These are phyloP conservation scores for Ophion obscuratus DNA, from an alignment of 2,888 invertebrate genomes.

Conservation along the genomic window DNA sequence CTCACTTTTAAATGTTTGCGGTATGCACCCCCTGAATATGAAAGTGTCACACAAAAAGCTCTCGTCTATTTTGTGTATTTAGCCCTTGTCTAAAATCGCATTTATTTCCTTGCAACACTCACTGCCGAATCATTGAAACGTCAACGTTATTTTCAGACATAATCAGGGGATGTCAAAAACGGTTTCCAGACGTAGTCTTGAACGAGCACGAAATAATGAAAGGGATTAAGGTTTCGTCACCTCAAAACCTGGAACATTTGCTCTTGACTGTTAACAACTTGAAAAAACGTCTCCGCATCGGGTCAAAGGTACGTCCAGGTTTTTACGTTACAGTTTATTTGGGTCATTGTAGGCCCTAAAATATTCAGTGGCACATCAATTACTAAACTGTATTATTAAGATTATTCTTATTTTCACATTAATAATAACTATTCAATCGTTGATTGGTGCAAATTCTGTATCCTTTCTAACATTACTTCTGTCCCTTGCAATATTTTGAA, in stretches of 20 bases:
- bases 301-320: slow-evolving; percentile 47
- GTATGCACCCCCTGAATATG: no score
- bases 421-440: slow-evolving; percentile 7
- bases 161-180: slow-evolving; percentile 67
- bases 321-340: neutral
- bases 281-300: slow-evolving; percentile 74
- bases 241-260: slow-evolving; percentile 82
- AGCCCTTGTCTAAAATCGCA: neutral
- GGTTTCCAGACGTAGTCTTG: slow-evolving; percentile 65
- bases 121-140: neutral
- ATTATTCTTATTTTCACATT: neutral
- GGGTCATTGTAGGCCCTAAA: neutral
- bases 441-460: no score
- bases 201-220: slow-evolving; percentile 68
- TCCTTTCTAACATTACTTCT: no score
- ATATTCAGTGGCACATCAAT: neutral
- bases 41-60: no score
- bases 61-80: no score
- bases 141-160: slow-evolving; percentile 68
- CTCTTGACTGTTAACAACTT: slow-evolving; percentile 80
- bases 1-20: no score
- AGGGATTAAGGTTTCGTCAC: slow-evolving; percentile 72
- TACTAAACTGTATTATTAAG: neutral
- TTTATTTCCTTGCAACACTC: neutral
- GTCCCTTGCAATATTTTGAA: no score